phyloP scores from a whole-genome alignment of 2,888 invertebrate genomes.

The Pristionchus mayeri region DNA sequence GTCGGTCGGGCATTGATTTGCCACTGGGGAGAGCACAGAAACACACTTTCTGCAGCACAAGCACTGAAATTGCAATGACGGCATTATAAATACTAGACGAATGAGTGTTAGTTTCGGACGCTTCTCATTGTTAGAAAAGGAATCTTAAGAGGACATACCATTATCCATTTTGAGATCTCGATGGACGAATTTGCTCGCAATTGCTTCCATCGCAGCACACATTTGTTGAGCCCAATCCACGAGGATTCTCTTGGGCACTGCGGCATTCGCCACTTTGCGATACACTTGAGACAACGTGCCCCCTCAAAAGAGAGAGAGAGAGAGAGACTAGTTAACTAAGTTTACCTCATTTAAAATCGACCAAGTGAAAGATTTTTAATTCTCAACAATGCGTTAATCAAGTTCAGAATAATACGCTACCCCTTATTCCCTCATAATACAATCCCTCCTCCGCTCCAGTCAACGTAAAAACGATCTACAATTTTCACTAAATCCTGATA shows the following conservation, averaged over 20 bases:
- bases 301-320: background rate
- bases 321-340: background rate
- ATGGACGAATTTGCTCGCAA: conserved; percentile 42
- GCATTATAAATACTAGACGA: too few species aligned
- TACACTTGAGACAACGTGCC: conserved; percentile 43
- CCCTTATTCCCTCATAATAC: too few species aligned
- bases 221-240: conserved; percentile 44
- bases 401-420: background rate
- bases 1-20: conserved; percentile 25
- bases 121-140: background rate
- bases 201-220: conserved; percentile 45
- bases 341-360: background rate
- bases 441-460: too few species aligned
- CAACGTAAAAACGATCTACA: too few species aligned
- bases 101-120: too few species aligned
- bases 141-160: background rate
- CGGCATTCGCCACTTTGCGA: conserved; percentile 32
- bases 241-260: conserved; percentile 46
- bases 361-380: too few species aligned
- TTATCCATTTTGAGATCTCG: conserved; percentile 50
- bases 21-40: conserved; percentile 43
- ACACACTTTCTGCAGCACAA: conserved; percentile 48
- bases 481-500: too few species aligned
- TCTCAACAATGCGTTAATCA: too few species aligned
- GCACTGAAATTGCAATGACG: conserved; percentile 45